Percentiles rank a stretch among this genome's conserved stretches.
Conservation (phyloP, 2,888 invertebrate species). For the Napeogenes inachia region DNA sequence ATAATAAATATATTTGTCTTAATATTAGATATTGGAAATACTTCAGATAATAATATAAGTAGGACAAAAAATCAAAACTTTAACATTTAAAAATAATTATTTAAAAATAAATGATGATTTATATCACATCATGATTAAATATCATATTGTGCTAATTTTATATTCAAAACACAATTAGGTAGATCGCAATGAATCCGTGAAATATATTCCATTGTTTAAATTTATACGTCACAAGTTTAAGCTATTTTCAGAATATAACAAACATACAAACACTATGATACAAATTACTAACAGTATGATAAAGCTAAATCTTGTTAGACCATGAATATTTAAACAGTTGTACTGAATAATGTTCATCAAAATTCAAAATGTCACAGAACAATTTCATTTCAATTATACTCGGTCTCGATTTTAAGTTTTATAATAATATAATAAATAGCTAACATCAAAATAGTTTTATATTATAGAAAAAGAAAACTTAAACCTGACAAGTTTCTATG, state of each 20-base stretch:
- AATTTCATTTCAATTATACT: background rate
- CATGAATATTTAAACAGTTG: slow-evolving; percentile 7
- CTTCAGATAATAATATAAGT: too few relatives aligned
- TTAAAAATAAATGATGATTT: too few relatives aligned
- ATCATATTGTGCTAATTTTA: background rate
- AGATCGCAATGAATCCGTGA: background rate
- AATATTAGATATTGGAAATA: too few relatives aligned
- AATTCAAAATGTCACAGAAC: slow-evolving; percentile 1
- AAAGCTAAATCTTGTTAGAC: slow-evolving; percentile 7
- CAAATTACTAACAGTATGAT: slow-evolving; percentile 2
- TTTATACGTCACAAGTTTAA: slow-evolving; percentile 3
- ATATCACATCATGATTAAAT: too few relatives aligned
- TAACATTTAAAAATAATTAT: too few relatives aligned
- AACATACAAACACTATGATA: slow-evolving; percentile 5
- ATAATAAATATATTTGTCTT: too few relatives aligned
- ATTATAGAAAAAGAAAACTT: too few relatives aligned
- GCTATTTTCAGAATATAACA: slow-evolving; percentile 5
- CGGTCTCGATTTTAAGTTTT: background rate
- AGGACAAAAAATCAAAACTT: too few relatives aligned
- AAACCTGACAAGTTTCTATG: too few relatives aligned
- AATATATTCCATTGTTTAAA: background rate
- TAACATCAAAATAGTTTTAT: background rate
- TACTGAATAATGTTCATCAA: slow-evolving; percentile 2
- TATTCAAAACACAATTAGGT: background rate
- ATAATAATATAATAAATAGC: background rate